phyloP scores from a whole-genome alignment of 2,797 vertebrate species.

The Trematomus bernacchii region DNA sequence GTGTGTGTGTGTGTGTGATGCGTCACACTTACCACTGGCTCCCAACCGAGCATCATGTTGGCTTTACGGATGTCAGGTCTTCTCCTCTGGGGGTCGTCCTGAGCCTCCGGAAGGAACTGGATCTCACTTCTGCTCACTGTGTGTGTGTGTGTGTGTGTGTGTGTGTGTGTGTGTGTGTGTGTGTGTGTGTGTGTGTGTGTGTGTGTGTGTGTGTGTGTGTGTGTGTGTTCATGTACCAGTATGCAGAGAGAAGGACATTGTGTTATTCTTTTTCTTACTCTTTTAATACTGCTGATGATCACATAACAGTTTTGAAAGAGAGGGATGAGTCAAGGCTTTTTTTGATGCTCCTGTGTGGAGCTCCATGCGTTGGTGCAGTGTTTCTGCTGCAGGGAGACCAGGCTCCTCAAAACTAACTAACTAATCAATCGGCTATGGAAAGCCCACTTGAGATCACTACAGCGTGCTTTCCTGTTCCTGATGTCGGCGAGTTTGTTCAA shows the following conservation, averaged over 20 bases:
- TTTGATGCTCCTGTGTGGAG: not conserved
- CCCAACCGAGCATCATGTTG: slow-evolving; percentile 95
- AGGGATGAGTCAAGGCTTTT: not conserved
- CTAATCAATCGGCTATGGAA: not conserved
- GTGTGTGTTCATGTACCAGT: not conserved
- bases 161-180: not conserved
- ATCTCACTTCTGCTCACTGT: slow-evolving; percentile 95
- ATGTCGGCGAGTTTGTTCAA: not conserved
- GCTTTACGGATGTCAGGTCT: slow-evolving; percentile 97
- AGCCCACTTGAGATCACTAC: not conserved
- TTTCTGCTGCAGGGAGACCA: not conserved
- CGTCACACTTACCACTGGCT: slow-evolving; percentile 92
- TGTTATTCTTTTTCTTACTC: slow-evolving; percentile 1
- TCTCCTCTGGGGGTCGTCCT: slow-evolving; percentile 97
- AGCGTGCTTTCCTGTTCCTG: not conserved
- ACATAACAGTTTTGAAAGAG: not conserved
- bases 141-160: not conserved
- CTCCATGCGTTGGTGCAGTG: not conserved
- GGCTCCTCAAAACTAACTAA: not conserved
- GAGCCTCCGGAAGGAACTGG: slow-evolving; percentile 98
- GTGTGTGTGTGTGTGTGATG: not conserved
- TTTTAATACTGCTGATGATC: not conserved
- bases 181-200: slow-evolving; percentile 26
- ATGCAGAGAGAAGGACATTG: not conserved
- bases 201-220: not conserved